Base-by-base conservation (phyloP, 2,797 vertebrate species). In the Ibycter americanus region DNA sequence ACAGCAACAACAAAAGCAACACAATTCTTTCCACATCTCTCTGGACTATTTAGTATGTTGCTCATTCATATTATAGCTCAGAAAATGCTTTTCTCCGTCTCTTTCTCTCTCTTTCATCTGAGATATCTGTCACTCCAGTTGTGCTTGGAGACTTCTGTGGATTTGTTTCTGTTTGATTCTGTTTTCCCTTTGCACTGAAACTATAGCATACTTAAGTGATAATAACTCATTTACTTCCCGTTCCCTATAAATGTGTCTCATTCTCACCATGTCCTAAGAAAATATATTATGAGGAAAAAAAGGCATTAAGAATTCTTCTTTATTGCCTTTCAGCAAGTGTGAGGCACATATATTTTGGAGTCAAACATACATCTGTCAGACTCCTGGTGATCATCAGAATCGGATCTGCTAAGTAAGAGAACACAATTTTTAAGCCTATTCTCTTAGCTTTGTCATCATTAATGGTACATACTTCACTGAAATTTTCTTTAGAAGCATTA, bases 401-500 rank as follows among this genome's bases (percentile, higher is more conserved):
- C 80, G 70, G 70, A 89, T 82, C 62, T 80, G 51, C 66, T 82
- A 88, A 91, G 89, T 68, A 91, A 93, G 89, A 90, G 12, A 71
- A 81, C 46, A 38, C 0, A 5, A 44, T 88, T 96, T 94, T 89
- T 78, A 67, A 87, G 46, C 32, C 9, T 92, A 9, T 84, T 92
- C 83, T 76, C 14, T 82, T 13, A 73, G 36, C 66, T 96, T 90
- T 79, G 16, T 89, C 90, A 84, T 89, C 63, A 54, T 76, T 94
- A 88, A 84, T 63, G 66, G 58, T 79, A 32, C 54, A 83, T 51
- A 81, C 80, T 95, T 90, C 73, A 66, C 38, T 42, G 59, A 59
- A 72, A 92, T 44, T 87, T 93, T 93, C 83, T 90, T 89, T 63
- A 84, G 88, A 82, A 83, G 44, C 66, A 54, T 93, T 93, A 79